Percentiles rank a stretch among this genome's conserved stretches.
These are phyloP conservation scores for Microctenopoma stevenorrisi DNA, from an alignment of 2,797 vertebrate species.

Conservation along the genomic window DNA sequence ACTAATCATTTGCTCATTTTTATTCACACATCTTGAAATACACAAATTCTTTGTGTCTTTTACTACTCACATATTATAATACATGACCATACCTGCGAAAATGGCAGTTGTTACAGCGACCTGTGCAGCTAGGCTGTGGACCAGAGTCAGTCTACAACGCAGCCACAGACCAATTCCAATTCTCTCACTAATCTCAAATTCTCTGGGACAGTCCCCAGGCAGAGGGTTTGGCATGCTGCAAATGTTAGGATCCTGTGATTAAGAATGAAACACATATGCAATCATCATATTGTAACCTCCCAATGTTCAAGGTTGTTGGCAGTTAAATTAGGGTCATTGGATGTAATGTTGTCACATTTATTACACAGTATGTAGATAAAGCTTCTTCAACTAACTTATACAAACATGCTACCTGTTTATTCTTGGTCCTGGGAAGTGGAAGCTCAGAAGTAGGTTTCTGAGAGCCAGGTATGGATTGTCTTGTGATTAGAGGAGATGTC, in stretches of 20 bases:
- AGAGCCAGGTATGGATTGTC: slow-evolving; percentile 17
- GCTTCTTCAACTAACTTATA: background rate
- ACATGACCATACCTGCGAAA: slow-evolving; percentile 62
- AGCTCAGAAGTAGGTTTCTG: slow-evolving; percentile 29
- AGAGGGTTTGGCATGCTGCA: background rate
- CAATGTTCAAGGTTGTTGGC: too few species aligned
- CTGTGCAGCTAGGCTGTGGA: slow-evolving; percentile 81
- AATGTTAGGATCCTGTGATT: slow-evolving; percentile 43
- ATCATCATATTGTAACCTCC: background rate
- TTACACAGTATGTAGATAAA: background rate
- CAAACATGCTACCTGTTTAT: slow-evolving; percentile 54
- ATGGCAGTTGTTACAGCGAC: slow-evolving; percentile 66
- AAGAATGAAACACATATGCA: slow-evolving; percentile 2
- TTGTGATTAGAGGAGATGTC: slow-evolving; percentile 79
- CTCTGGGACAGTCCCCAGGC: slow-evolving; percentile 58
- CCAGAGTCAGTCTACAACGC: slow-evolving; percentile 83
- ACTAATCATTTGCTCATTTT: too few species aligned
- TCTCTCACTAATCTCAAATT: slow-evolving; percentile 81
- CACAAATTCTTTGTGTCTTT: background rate
- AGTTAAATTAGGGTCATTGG: background rate
- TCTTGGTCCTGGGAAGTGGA: slow-evolving; percentile 11
- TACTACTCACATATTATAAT: slow-evolving; percentile 20
- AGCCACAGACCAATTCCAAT: slow-evolving; percentile 86
- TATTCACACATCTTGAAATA: background rate
- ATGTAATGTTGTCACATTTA: background rate